phyloP scores from a whole-genome alignment of 2,797 vertebrate genomes.

The Adrianichthys oophorus region DNA sequence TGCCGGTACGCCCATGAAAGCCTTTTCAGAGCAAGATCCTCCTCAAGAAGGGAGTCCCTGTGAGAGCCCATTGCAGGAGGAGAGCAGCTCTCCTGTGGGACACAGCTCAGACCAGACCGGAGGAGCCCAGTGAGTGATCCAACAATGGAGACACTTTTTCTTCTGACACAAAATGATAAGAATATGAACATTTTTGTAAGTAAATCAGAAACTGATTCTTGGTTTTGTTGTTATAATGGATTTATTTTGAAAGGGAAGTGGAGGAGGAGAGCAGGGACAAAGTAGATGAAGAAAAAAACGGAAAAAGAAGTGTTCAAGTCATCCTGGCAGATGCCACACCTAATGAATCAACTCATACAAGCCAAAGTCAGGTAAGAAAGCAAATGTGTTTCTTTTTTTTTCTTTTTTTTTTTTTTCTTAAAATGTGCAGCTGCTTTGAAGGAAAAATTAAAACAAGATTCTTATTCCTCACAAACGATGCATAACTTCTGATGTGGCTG shows the following conservation, averaged over 20 bases:
- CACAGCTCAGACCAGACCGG: conserved; percentile 1
- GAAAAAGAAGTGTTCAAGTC: conserved; percentile 24
- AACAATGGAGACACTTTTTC: no score
- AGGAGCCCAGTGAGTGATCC: conserved; percentile 40
- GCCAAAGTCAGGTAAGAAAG: conserved; percentile 33
- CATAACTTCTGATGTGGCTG: no score
- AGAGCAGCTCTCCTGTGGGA: conserved; percentile 16
- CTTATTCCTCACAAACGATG: no score
- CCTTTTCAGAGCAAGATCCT: conserved; percentile 27
- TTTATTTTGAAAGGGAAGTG: conserved; percentile 25
- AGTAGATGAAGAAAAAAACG: conserved; percentile 14
- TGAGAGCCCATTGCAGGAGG: conserved; percentile 14
- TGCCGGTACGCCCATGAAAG: conserved; percentile 31
- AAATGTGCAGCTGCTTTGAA: background rate
- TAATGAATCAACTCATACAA: conserved; percentile 13
- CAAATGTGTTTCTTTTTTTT: no score
- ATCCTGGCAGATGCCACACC: conserved; percentile 13
- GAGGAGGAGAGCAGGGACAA: conserved; percentile 23
- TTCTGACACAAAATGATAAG: no score
- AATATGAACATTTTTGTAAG: no score
- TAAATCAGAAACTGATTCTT: background rate
- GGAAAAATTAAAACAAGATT: no score
- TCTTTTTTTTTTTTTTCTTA: no score
- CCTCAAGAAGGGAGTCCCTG: conserved; percentile 28
- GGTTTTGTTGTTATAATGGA: background rate